Evolutionary conservation across 2,797 vertebrate genomes (phyloP), one percentile per base, ranked within the genome.

Genomic region (Gymnocypris eckloni): DNA sequence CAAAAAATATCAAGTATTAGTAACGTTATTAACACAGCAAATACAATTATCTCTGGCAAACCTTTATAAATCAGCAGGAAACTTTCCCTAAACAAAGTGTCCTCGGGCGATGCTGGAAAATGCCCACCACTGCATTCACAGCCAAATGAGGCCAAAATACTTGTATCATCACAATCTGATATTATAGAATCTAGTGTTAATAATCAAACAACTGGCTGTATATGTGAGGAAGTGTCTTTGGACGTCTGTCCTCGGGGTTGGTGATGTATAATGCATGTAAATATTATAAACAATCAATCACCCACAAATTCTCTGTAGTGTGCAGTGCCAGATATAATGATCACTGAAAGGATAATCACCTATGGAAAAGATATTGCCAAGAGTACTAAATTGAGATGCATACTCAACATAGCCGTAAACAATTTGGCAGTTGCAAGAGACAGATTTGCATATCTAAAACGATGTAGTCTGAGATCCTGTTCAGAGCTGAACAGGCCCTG

Each of bases 11-110:
- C 3, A 2, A 52, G 56, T 52, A 28, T 64, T 22, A 67, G 82
- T 25, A 10, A 48, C 16, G 43, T 22, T 78, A 84, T 78, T 78
- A 48, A 78, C 83, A 78, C 39, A 84, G 64, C 50, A 69, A 69
- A 84, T 43, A 64, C 64, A 84, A 84, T 84, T 67, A 84, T 54
- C 61, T 28, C 20, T 67, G 61, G 59, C 59, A 77, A 67, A 69
- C 71, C 56, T 67, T 84, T 84, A 33, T 33, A 84, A 78, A 78
- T 78, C 73, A 84, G 73, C 73, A 84, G 48, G 61, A 78, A 78
- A 50, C 48, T 66, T 78, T 69, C 16, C 22, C 39, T 52, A 12
- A 54, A 56, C 41, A 67, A 78, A 78, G 75, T 56, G 83, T 78
- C 73, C 75, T 84, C 66, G 18, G 83, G 83, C n/a, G 5, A 56